Percentiles rank a stretch among this genome's conserved stretches.
These are phyloP conservation scores for Phaethon lepturus DNA, from an alignment of 2,113 vertebrate genomes.

Conservation along the genomic window DNA sequence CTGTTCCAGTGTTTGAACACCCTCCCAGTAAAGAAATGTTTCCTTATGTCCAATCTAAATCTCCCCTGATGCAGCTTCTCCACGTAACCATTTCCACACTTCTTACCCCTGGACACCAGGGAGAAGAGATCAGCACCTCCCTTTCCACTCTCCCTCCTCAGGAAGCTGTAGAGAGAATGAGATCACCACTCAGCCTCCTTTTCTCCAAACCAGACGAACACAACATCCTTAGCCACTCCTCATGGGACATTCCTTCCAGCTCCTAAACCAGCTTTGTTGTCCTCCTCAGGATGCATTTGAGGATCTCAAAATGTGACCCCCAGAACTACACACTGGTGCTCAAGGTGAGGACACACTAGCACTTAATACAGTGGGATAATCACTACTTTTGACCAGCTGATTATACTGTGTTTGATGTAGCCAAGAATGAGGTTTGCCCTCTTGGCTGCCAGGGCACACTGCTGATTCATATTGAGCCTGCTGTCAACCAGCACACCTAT, in stretches of 20 bases:
- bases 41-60: not conserved
- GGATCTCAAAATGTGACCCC: not conserved
- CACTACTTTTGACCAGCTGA: not conserved
- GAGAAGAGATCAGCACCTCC: not conserved
- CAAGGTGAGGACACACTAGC: not conserved
- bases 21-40: not conserved
- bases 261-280: not conserved
- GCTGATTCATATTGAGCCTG: not conserved
- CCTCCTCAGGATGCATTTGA: not conserved
- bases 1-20: not conserved
- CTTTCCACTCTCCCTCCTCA: not conserved
- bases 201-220: not conserved
- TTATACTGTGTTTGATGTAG: not conserved
- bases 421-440: rapidly evolving
- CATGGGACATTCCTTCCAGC: not conserved
- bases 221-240: not conserved
- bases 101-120: no score
- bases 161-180: not conserved
- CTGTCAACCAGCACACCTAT: not conserved
- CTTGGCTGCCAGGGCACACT: not conserved
- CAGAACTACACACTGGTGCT: not conserved
- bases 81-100: not conserved
- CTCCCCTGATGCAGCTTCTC: not conserved
- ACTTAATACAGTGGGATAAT: not conserved
- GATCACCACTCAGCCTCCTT: not conserved